Evolutionary conservation across 2,113 vertebrate species (phyloP).

Genomic region (Prunella himalayana): DNA sequence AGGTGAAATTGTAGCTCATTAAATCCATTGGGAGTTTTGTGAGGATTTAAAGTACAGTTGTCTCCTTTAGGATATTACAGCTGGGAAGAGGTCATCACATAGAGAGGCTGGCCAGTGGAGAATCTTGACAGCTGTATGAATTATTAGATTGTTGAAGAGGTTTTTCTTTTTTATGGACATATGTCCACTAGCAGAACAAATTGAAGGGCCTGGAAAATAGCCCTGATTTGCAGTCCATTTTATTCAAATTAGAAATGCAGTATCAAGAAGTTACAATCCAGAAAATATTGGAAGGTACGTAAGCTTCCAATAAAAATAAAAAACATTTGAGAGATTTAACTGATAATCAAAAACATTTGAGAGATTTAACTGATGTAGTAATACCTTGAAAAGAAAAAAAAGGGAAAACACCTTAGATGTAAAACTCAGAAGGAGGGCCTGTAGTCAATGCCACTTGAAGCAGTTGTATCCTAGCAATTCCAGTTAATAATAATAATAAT

Average conservation of each 20-base stretch:
- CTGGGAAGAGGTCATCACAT: neutral
- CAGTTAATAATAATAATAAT: slow-evolving; percentile 54
- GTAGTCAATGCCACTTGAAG: slow-evolving; percentile 22
- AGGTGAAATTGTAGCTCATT: neutral
- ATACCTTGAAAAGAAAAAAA: neutral
- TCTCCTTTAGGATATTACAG: neutral
- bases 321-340: neutral
- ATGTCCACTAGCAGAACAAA: neutral
- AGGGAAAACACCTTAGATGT: neutral
- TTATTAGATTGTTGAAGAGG: neutral
- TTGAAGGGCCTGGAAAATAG: neutral
- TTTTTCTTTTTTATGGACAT: neutral
- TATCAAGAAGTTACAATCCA: neutral
- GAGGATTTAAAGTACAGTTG: neutral
- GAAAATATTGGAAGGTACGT: neutral
- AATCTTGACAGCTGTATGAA: neutral
- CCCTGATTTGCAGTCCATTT: neutral
- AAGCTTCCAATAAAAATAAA: neutral
- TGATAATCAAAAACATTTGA: neutral
- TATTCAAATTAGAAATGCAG: neutral
- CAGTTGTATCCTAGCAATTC: slow-evolving; percentile 53
- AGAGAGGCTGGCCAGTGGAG: neutral
- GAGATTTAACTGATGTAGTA: neutral
- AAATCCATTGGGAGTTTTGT: neutral
- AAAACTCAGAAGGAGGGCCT: slow-evolving; percentile 1